Base-by-base conservation (phyloP, 2,888 invertebrate genomes). In the Zygogramma bicolorata region DNA sequence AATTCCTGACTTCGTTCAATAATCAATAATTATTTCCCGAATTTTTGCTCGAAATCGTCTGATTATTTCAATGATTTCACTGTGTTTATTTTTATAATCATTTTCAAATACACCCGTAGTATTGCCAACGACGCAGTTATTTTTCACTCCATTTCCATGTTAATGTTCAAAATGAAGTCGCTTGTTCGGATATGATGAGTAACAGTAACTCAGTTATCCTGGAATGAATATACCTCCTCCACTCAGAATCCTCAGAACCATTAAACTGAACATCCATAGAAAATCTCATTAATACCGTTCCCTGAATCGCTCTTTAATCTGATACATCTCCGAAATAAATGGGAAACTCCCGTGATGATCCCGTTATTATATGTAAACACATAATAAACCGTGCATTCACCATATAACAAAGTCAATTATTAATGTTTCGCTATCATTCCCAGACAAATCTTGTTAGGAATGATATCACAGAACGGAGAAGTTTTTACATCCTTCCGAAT, bases 341-440 rank as follows among this genome's bases (percentile, higher is more conserved):
- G 46, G 46, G 46, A 46, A 20, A 22, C 46, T 46, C 46, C 20
- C 18, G 46, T 46, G 20, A 46, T 46, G 20, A 46, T 46, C 46
- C 46, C 10, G 46, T 46, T 46, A 46, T 46, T 46, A 46, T 18
- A 46, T 46, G 46, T 46, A 46, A 46, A 46, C 46, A 46, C 46
- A 46, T 46, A 46, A 46, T 46, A 46, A 46, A 46, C 42, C 46
- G 46, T 20, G 46, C 46, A 46, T 46, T 46, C 46, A 20, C 46
- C 46, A 20, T 20, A 46, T 46, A 46, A 46, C 20, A 46, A 46
- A 46, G 18, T 46, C 46, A 46, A 46, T 46, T 46, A 46, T 20
- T 46, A 46, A 46, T 46, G 46, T 46, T 46, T 46, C 18, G 20
- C 46, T 46, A 46, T 46, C 20, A 46, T 46, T 46, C 20, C 20